These are phyloP conservation scores for Henicopernis longicauda DNA, from an alignment of 2,113 vertebrate genomes.

Conservation along the genomic window DNA sequence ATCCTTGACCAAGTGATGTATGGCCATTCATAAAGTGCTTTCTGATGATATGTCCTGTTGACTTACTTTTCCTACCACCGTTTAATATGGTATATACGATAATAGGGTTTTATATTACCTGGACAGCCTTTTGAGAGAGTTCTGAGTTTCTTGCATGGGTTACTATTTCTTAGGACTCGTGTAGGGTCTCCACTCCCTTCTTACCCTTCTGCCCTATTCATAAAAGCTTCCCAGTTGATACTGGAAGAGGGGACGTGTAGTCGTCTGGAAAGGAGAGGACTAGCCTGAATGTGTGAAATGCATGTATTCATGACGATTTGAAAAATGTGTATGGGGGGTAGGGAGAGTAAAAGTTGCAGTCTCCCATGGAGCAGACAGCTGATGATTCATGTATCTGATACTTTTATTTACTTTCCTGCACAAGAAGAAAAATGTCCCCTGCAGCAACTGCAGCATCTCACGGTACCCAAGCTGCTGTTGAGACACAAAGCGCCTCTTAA, in stretches of 20 bases:
- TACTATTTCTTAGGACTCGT: neutral
- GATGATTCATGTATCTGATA: neutral
- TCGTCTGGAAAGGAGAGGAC: neutral
- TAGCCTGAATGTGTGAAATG: neutral
- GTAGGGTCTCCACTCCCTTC: neutral
- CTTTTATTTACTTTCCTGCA: neutral
- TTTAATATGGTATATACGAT: neutral
- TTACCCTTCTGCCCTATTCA: neutral
- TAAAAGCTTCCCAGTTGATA: neutral
- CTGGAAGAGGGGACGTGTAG: neutral
- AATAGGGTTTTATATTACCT: neutral
- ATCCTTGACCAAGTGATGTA: neutral
- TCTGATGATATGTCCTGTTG: neutral
- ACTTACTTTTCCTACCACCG: neutral
- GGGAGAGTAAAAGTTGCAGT: neutral
- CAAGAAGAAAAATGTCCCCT: neutral
- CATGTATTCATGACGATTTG: neutral
- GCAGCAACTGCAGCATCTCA: neutral
- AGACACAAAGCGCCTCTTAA: neutral
- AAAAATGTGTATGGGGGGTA: neutral
- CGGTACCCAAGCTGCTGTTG: neutral
- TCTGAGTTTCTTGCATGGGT: neutral
- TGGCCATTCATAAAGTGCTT: neutral
- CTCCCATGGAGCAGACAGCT: neutral
- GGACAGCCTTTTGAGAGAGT: neutral